Evolutionary conservation across 2,888 invertebrate species (phyloP).

Genomic region (Ophion slaviceki): DNA sequence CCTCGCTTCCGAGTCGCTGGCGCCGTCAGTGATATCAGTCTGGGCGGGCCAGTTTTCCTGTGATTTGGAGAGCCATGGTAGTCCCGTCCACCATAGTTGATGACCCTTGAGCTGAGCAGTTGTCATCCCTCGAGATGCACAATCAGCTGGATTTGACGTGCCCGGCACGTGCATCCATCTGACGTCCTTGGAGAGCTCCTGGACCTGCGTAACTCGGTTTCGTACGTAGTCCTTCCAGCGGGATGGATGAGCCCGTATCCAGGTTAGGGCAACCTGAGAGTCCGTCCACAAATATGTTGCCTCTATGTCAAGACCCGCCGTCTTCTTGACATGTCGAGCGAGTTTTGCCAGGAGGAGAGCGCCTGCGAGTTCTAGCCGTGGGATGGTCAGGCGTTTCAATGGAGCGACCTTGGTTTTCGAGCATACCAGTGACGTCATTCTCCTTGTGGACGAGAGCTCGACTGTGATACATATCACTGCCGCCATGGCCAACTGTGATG

Average conservation of each 20-base stretch:
- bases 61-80: constrained; percentile 19
- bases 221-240: constrained; percentile 65
- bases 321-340: constrained; percentile 29
- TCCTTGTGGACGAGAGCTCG: not conserved
- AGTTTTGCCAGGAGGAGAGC: constrained; percentile 61
- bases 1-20: not conserved
- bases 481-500: constrained; percentile 65
- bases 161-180: constrained; percentile 58
- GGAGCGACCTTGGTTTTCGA: constrained; percentile 64
- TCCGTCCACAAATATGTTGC: constrained; percentile 60
- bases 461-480: constrained; percentile 65
- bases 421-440: constrained; percentile 41
- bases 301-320: not conserved
- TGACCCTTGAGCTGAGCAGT: not conserved
- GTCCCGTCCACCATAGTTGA: constrained; percentile 40
- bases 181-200: constrained; percentile 41
- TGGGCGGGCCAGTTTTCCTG: constrained; percentile 16
- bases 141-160: constrained; percentile 53
- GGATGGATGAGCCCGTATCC: constrained; percentile 64
- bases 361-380: constrained; percentile 70
- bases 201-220: constrained; percentile 69
- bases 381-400: constrained; percentile 66
- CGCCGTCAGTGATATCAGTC: not conserved
- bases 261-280: constrained; percentile 51
- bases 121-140: constrained; percentile 28